phyloP scores from a whole-genome alignment of 2,113 vertebrate genomes.

The Myocastor coypus region DNA sequence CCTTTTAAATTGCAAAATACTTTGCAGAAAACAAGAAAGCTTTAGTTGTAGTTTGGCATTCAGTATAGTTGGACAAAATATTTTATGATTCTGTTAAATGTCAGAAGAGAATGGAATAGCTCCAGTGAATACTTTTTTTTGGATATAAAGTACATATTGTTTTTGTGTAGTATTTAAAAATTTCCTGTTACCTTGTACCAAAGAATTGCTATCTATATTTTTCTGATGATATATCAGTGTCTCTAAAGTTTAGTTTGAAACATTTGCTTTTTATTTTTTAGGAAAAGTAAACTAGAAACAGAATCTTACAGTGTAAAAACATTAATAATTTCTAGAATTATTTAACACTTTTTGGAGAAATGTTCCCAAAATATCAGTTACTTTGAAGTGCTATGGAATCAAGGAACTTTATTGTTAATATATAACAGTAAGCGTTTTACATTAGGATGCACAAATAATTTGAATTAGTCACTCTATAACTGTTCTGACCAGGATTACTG shows the following conservation, averaged over 20 bases:
- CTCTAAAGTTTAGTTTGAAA: background rate
- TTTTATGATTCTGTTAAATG: constrained; percentile 61
- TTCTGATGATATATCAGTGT: background rate
- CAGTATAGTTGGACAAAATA: constrained; percentile 14
- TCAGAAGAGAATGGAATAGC: constrained; percentile 44
- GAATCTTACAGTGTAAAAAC: background rate
- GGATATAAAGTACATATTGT: background rate
- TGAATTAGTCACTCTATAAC: background rate
- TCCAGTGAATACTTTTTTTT: constrained; percentile 6
- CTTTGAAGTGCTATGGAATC: background rate
- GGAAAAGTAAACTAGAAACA: background rate
- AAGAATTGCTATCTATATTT: background rate
- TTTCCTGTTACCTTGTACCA: constrained; percentile 9
- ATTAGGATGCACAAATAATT: background rate
- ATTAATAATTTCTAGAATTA: constrained; percentile 24
- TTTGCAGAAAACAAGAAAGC: constrained; percentile 59
- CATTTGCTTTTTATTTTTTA: background rate
- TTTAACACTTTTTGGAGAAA: constrained; percentile 37
- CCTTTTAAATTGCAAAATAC: constrained; percentile 47
- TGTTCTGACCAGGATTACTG: background rate
- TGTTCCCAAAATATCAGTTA: background rate
- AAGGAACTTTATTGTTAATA: background rate
- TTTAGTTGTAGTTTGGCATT: constrained; percentile 63
- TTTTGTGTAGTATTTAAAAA: constrained; percentile 35
- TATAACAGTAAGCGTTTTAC: constrained; percentile 18